phyloP scores from a whole-genome alignment of 2,888 invertebrate species.

The Eupeodes luniger region DNA sequence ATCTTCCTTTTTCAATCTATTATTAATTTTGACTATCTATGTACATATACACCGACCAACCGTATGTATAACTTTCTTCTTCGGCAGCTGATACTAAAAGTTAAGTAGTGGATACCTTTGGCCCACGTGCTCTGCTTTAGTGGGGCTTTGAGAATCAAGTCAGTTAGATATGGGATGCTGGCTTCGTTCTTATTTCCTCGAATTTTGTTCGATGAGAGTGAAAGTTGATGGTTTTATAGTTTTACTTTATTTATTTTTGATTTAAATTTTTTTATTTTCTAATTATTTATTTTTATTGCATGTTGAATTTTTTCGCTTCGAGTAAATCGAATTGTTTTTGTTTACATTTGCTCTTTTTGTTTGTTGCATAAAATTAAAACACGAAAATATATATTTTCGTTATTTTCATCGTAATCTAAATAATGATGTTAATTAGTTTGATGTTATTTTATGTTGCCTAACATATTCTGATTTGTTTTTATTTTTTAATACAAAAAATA shows the following conservation, averaged over 20 bases:
- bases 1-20: not conserved
- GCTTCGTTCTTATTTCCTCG: constrained; percentile 36
- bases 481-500: constrained; percentile 21
- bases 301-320: not conserved
- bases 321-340: not conserved
- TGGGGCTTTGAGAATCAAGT: not conserved
- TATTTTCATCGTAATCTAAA: constrained; percentile 44
- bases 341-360: not conserved
- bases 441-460: constrained; percentile 46
- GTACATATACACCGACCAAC: not conserved
- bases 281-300: not conserved
- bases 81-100: constrained; percentile 47
- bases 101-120: not conserved
- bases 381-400: not conserved
- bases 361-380: not conserved
- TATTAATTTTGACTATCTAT: not conserved
- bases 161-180: constrained; percentile 35
- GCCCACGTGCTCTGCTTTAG: constrained; percentile 26
- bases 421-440: constrained; percentile 63
- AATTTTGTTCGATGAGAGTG: constrained; percentile 69
- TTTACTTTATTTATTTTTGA: not conserved
- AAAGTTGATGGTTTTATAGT: constrained; percentile 51
- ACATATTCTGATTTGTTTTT: constrained; percentile 4
- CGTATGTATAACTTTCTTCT: constrained; percentile 67
- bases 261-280: not conserved